Evolutionary conservation across 2,113 vertebrate genomes (phyloP).

Genomic region (Heptranchias perlo): DNA sequence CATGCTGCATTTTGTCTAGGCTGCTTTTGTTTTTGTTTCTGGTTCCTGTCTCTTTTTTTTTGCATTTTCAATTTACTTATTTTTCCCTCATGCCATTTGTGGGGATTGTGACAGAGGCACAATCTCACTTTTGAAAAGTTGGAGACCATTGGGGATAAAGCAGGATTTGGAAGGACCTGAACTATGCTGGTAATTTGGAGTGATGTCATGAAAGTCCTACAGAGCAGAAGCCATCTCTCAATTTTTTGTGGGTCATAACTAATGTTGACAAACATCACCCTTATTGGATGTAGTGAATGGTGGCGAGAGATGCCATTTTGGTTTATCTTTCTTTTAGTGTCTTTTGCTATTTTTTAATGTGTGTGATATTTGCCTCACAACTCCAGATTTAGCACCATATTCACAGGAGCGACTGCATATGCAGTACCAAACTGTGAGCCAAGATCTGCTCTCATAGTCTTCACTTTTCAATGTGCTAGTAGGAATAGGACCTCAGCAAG

Average conservation of each 20-base stretch:
- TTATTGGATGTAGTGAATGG: neutral
- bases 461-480: neutral
- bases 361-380: neutral
- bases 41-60: neutral
- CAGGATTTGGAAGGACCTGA: neutral
- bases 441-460: neutral
- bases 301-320: neutral
- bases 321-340: neutral
- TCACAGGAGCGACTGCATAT: neutral
- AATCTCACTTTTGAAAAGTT: neutral
- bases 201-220: neutral
- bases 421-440: neutral
- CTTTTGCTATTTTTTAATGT: neutral
- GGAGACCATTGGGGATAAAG: neutral
- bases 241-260: too few species aligned
- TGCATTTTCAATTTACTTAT: neutral
- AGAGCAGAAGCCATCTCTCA: neutral
- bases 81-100: neutral
- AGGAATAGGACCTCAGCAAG: neutral
- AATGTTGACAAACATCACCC: too few species aligned
- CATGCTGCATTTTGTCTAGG: neutral
- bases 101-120: too few species aligned
- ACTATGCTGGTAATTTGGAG: neutral
- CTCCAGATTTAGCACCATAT: neutral
- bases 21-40: neutral